Evolutionary conservation across 2,888 invertebrate genomes (phyloP).

Genomic region (Dolichomitus sp.): DNA sequence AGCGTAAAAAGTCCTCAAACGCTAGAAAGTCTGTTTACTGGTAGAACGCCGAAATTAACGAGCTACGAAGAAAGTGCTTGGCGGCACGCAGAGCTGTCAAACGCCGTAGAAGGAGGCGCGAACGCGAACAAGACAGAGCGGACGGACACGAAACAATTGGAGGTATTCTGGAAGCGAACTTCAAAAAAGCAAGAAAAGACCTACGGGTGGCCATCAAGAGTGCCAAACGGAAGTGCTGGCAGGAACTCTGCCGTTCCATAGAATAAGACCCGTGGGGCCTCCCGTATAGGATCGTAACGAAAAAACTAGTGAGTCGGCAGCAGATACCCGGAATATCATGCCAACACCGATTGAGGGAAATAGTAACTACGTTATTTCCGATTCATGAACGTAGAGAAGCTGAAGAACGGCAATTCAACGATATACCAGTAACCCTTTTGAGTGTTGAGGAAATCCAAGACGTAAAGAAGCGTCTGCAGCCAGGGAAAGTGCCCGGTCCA

Average conservation of each 20-base stretch:
- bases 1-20: conserved; percentile 32
- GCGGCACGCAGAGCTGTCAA: conserved; percentile 17
- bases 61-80: background rate
- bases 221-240: conserved; percentile 51
- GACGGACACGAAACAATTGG: conserved; percentile 9
- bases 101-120: conserved; percentile 25
- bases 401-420: background rate
- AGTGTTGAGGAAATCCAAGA: conserved; percentile 17
- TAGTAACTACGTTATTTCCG: conserved; percentile 61
- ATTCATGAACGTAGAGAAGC: conserved; percentile 15
- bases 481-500: background rate
- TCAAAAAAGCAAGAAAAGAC: conserved; percentile 39
- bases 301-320: conserved; percentile 44
- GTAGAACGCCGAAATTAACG: conserved; percentile 50
- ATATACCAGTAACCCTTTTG: background rate
- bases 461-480: conserved; percentile 14
- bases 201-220: conserved; percentile 43
- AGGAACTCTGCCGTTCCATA: conserved; percentile 53
- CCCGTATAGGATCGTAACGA: conserved; percentile 64
- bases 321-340: conserved; percentile 55
- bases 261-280: conserved; percentile 62
- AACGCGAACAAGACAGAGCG: conserved; percentile 11
- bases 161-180: no score
- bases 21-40: conserved; percentile 52
- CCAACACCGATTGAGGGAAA: conserved; percentile 60